Evolutionary conservation across 2,113 vertebrate genomes (phyloP).

Genomic region (Melanerpes formicivorus): DNA sequence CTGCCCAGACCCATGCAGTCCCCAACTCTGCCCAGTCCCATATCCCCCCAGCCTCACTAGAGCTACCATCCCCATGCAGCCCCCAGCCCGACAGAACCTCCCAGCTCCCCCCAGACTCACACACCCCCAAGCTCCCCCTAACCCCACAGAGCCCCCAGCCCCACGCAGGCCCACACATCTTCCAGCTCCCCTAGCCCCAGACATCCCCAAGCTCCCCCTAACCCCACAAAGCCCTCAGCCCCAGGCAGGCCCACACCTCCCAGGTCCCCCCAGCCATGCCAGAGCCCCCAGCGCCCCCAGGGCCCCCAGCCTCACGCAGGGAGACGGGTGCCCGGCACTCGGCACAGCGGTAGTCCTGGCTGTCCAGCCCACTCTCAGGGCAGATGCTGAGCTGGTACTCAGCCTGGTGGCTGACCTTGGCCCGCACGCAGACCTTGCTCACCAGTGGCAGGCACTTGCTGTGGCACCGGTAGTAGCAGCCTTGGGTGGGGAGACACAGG

Average conservation of each 20-base stretch:
- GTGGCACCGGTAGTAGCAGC: conserved; percentile 96
- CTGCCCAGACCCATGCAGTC: background rate
- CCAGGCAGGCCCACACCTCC: background rate
- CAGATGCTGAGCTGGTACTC: conserved; percentile 97
- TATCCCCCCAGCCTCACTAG: background rate
- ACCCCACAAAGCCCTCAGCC: background rate
- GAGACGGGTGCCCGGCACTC: conserved; percentile 92
- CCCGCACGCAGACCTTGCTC: conserved; percentile 90
- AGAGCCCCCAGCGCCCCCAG: background rate
- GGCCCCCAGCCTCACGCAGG: conserved; percentile 82
- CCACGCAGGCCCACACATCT: background rate
- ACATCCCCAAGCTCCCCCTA: background rate
- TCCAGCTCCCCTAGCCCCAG: background rate
- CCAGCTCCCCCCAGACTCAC: background rate
- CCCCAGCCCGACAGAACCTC: background rate
- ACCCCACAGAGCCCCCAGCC: background rate
- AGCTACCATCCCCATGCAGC: background rate
- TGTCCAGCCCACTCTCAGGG: conserved; percentile 92
- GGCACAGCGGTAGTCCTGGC: conserved; percentile 94
- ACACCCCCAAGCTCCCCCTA: no score
- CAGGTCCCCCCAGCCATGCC: no score
- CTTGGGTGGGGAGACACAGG: conserved; percentile 8
- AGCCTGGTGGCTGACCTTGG: conserved; percentile 96
- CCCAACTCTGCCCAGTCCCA: background rate
- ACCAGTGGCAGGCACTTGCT: conserved; percentile 97